These are phyloP conservation scores for Panagrolaimus sp. DNA, from an alignment of 1,140 invertebrate genomes.

Conservation along the genomic window DNA sequence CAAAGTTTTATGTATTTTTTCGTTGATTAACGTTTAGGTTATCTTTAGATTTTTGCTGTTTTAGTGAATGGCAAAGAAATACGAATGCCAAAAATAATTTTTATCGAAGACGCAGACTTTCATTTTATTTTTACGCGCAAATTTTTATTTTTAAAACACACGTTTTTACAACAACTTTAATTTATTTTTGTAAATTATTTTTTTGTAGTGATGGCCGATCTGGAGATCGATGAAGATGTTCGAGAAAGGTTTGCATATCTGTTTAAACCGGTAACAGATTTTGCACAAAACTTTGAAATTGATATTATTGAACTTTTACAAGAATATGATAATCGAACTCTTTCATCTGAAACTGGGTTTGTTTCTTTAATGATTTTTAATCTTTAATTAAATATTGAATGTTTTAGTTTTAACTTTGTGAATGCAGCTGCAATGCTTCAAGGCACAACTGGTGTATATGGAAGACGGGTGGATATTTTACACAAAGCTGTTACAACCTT, in stretches of 20 bases:
- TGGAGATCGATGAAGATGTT: constrained; percentile 15
- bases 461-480: constrained; percentile 5
- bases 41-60: too few relatives aligned
- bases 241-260: constrained; percentile 7
- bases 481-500: constrained; percentile 4
- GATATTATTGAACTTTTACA: constrained; percentile 4
- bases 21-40: too few relatives aligned
- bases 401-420: constrained; percentile 13
- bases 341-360: constrained; percentile 5
- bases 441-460: not conserved
- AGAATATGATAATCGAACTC: not conserved
- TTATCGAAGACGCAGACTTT: too few relatives aligned
- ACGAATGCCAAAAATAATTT: too few relatives aligned
- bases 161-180: too few relatives aligned
- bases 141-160: too few relatives aligned
- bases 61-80: too few relatives aligned
- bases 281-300: constrained; percentile 8
- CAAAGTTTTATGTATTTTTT: too few relatives aligned
- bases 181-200: too few relatives aligned
- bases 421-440: constrained; percentile 9
- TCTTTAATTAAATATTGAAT: not conserved
- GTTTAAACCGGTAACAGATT: constrained; percentile 10
- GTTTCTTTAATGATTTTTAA: not conserved
- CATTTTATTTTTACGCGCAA: too few relatives aligned
- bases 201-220: not conserved